A percentile compares a stretch with the other conserved stretches of the same genome.
Evolutionary conservation across 2,888 invertebrate species (phyloP).

Genomic region (Spilarctia lutea): DNA sequence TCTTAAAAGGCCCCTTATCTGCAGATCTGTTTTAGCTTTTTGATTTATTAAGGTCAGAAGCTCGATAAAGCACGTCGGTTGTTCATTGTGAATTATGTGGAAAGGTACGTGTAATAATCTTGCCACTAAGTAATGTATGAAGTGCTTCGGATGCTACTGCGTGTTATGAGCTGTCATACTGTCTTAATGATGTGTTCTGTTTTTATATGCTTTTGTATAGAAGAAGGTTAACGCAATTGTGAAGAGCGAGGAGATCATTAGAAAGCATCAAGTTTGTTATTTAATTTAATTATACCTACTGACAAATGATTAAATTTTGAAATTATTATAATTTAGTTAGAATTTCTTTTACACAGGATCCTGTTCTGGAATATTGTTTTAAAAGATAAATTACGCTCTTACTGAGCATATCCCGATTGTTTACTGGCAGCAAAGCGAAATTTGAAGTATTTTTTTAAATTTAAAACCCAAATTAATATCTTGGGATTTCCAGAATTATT

Average conservation of each 20-base stretch:
- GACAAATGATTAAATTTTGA: not conserved
- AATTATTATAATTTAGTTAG: no score
- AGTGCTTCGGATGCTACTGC: not conserved
- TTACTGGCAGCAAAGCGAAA: no score
- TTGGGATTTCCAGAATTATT: not conserved
- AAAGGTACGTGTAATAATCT: constrained; percentile 14
- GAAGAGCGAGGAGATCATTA: not conserved
- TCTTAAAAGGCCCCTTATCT: constrained; percentile 70
- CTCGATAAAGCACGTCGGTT: constrained; percentile 48
- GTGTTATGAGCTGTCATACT: not conserved
- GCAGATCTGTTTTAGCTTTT: constrained; percentile 65
- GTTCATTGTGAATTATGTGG: constrained; percentile 21
- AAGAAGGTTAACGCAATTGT: not conserved
- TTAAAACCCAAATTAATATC: not conserved
- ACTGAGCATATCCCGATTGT: no score
- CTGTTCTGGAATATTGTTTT: not conserved
- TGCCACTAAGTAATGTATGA: constrained; percentile 10
- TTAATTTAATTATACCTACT: not conserved
- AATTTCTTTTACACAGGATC: no score
- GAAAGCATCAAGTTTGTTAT: not conserved
- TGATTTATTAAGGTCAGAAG: constrained; percentile 69
- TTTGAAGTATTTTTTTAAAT: no score
- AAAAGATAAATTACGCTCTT: not conserved
- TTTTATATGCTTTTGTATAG: not conserved
- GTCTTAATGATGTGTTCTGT: not conserved